phyloP scores from a whole-genome alignment of 1,140 invertebrate genomes.

The Scaptomyza graminum region DNA sequence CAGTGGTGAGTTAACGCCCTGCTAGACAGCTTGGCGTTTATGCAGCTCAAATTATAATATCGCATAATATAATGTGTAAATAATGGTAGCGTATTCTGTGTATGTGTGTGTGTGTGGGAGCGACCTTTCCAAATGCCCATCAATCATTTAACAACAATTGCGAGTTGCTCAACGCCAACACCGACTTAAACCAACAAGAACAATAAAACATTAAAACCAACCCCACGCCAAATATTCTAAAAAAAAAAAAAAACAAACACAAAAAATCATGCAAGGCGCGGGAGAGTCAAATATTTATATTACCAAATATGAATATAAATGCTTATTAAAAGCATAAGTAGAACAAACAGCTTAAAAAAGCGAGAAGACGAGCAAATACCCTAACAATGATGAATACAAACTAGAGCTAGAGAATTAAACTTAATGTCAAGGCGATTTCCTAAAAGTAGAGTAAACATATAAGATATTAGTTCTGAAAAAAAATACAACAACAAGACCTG shows the following conservation, averaged over 20 bases:
- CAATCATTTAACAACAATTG: constrained; percentile 75
- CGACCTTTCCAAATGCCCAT: constrained; percentile 60
- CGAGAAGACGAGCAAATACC: constrained; percentile 12
- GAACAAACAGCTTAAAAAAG: background rate
- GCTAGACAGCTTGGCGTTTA: constrained; percentile 61
- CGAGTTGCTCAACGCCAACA: constrained; percentile 64
- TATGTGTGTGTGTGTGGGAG: constrained; percentile 42
- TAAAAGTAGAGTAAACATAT: background rate
- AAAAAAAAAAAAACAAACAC: constrained; percentile 13
- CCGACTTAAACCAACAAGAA: constrained; percentile 35
- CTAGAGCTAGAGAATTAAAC: background rate
- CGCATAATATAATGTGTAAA: constrained; percentile 62
- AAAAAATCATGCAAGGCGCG: constrained; percentile 44
- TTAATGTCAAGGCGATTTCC: background rate
- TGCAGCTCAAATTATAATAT: constrained; percentile 50
- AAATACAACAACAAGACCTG: background rate
- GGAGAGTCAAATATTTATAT: constrained; percentile 44
- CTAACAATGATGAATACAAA: background rate
- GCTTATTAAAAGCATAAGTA: constrained; percentile 25
- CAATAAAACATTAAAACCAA: constrained; percentile 38
- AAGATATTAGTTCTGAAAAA: too few species aligned
- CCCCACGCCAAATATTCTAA: constrained; percentile 28
- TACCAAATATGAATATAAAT: constrained; percentile 80
- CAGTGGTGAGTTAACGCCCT: constrained; percentile 35
- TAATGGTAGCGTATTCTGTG: constrained; percentile 39